Percentiles rank a stretch among this genome's conserved stretches.
phyloP scores from a whole-genome alignment of 2,113 vertebrate species.

The Theropithecus gelada region DNA sequence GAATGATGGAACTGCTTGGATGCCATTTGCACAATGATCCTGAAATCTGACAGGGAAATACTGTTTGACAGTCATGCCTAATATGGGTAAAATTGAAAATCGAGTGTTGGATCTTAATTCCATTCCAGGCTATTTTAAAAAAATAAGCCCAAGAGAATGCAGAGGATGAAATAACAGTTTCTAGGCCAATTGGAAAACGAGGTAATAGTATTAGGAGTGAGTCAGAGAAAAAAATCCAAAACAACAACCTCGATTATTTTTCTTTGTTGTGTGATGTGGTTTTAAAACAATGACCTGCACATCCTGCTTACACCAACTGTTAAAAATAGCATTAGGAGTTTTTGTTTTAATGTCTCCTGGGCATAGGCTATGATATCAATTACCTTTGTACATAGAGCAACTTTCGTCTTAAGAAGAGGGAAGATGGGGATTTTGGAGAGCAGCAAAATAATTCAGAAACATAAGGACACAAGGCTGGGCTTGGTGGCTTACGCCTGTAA shows the following conservation, averaged over 20 bases:
- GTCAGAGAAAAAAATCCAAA: background rate
- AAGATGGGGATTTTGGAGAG: background rate
- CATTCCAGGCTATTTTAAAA: background rate
- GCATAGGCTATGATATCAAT: background rate
- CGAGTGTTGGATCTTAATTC: background rate
- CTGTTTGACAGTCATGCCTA: background rate
- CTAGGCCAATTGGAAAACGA: background rate
- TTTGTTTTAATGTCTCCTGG: slow-evolving; percentile 53
- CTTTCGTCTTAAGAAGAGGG: background rate
- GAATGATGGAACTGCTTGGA: background rate
- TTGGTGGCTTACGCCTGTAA: no score
- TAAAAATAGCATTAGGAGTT: slow-evolving; percentile 54
- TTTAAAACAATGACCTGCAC: slow-evolving; percentile 66
- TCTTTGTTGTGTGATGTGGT: background rate
- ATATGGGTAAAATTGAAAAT: background rate
- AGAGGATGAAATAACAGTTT: background rate
- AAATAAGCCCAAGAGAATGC: background rate
- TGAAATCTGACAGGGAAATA: background rate
- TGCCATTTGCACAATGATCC: background rate
- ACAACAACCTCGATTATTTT: slow-evolving; percentile 7
- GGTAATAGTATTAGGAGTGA: background rate
- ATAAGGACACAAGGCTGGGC: background rate
- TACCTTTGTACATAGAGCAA: slow-evolving; percentile 35
- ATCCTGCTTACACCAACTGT: slow-evolving; percentile 58
- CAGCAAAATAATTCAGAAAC: background rate